Evolutionary conservation across 2,888 invertebrate genomes (phyloP).

Genomic region (Lepidocyrtoides sp.): DNA sequence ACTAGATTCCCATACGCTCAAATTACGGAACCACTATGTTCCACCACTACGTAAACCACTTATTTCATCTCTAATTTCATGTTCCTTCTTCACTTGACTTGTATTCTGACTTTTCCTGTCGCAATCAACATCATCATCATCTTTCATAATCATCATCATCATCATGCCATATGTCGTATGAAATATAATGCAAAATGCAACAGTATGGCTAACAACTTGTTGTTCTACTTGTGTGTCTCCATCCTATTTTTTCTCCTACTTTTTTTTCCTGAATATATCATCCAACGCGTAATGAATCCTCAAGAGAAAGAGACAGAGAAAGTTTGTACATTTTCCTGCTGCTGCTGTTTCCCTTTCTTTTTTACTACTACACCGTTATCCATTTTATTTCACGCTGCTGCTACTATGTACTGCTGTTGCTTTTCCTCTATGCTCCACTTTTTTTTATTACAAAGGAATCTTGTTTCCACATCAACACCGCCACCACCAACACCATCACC

Average conservation of each 20-base stretch:
- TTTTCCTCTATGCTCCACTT: constrained; percentile 4
- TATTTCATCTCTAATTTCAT: background rate
- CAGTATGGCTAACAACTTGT: constrained; percentile 22
- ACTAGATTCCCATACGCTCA: background rate
- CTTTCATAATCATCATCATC: background rate
- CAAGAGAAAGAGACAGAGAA: too few relatives aligned
- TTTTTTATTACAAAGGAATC: constrained; percentile 27
- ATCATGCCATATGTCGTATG: background rate
- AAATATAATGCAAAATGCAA: constrained; percentile 30
- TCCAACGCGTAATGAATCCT: too few relatives aligned
- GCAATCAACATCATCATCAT: background rate
- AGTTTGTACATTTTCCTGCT: background rate
- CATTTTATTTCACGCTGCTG: constrained; percentile 18
- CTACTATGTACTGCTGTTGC: background rate
- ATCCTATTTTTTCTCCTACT: background rate
- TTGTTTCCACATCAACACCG: constrained; percentile 52
- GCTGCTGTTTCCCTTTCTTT: background rate
- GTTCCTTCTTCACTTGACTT: background rate
- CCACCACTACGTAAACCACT: background rate
- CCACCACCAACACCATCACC: background rate
- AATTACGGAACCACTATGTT: background rate
- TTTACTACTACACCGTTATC: too few relatives aligned
- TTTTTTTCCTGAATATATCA: too few relatives aligned
- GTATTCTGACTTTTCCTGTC: background rate
- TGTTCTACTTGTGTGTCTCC: too few relatives aligned